These are phyloP conservation scores for Hemaris fuciformis DNA, from an alignment of 2,888 invertebrate genomes.

Conservation along the genomic window DNA sequence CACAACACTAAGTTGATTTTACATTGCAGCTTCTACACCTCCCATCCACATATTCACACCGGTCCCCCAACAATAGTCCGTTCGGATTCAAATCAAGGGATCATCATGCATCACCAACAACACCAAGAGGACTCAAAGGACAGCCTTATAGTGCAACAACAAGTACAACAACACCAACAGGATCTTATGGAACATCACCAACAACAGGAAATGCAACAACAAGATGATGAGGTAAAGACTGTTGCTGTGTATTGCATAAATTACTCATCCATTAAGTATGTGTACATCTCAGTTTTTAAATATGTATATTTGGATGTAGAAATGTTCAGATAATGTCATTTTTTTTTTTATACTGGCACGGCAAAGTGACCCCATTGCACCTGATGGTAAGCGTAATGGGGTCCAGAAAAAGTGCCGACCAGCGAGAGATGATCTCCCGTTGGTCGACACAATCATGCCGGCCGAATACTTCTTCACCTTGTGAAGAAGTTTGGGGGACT, in stretches of 20 bases:
- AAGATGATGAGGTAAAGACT: constrained; percentile 69
- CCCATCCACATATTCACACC: constrained; percentile 72
- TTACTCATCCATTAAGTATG: no score
- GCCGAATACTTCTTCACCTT: no score
- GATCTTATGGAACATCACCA: constrained; percentile 77
- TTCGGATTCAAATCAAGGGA: constrained; percentile 69
- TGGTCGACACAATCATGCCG: no score
- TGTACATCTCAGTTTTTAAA: no score
- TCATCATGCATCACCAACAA: constrained; percentile 75
- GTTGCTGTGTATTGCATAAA: background rate
- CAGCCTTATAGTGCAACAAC: constrained; percentile 73
- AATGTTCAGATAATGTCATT: no score
- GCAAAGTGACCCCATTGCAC: no score
- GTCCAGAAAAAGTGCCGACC: no score
- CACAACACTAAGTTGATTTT: background rate
- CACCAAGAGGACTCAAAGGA: constrained; percentile 76
- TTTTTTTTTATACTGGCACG: no score
- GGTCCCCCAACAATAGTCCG: constrained; percentile 74
- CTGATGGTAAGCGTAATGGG: no score
- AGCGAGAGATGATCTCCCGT: no score
- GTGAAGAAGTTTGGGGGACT: no score
- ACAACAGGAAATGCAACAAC: constrained; percentile 70
- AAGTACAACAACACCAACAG: constrained; percentile 75
- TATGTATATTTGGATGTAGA: no score
- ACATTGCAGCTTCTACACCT: constrained; percentile 69